Evolutionary conservation across 2,888 invertebrate species (phyloP).

Genomic region (Polietes domitor): DNA sequence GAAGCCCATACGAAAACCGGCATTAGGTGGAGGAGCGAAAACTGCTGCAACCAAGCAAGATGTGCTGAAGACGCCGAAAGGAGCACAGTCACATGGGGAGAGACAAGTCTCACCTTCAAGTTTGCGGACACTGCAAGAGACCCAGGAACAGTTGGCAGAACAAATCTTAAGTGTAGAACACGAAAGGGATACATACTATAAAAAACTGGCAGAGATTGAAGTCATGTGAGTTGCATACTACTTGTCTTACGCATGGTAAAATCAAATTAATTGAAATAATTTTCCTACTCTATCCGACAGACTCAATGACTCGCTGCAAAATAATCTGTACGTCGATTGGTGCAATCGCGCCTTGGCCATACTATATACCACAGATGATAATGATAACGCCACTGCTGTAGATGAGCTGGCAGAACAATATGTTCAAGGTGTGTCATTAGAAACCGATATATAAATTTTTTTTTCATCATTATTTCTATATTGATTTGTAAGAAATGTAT

Average conservation of each 20-base stretch:
- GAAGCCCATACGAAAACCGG: slow-evolving; percentile 58
- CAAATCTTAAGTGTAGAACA: slow-evolving; percentile 60
- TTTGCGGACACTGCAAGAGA: slow-evolving; percentile 65
- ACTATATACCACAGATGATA: slow-evolving; percentile 69
- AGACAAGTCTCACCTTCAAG: slow-evolving; percentile 68
- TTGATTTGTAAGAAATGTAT: slow-evolving; percentile 33
- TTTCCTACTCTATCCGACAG: slow-evolving; percentile 37
- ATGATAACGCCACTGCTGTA: slow-evolving; percentile 50
- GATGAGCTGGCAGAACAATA: slow-evolving; percentile 34
- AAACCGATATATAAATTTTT: slow-evolving; percentile 13
- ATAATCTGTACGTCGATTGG: slow-evolving; percentile 69
- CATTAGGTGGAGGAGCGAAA: slow-evolving; percentile 38
- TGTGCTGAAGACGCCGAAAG: slow-evolving; percentile 58
- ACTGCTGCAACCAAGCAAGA: slow-evolving; percentile 58
- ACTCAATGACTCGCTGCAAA: slow-evolving; percentile 69
- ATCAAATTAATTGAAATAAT: too few relatives aligned
- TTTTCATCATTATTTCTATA: slow-evolving; percentile 16
- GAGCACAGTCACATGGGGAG: slow-evolving; percentile 50
- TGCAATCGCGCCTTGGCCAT: slow-evolving; percentile 71
- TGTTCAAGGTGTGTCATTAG: neutral
- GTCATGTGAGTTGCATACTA: slow-evolving; percentile 68
- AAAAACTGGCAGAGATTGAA: slow-evolving; percentile 74
- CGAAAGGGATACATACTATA: slow-evolving; percentile 73
- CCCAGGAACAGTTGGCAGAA: slow-evolving; percentile 55
- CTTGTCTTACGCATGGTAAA: too few relatives aligned